Conservation (phyloP, 2,797 vertebrate genomes). For the Zalophus californianus region DNA sequence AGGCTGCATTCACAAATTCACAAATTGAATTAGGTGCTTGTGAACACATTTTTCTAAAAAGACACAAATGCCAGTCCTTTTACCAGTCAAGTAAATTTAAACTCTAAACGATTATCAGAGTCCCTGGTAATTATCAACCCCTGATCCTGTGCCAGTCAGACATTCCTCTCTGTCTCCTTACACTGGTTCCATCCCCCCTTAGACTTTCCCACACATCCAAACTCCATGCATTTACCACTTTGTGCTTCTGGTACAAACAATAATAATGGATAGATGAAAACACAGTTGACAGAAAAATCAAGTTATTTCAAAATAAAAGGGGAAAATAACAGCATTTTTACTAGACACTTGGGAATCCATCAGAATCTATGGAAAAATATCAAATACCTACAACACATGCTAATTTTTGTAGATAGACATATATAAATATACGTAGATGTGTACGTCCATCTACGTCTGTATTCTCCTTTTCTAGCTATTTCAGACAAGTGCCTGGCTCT, state of each 20-base stretch:
- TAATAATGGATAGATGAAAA: background rate
- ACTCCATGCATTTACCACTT: background rate
- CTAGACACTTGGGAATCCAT: background rate
- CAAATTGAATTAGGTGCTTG: background rate
- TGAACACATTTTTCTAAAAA: slow-evolving; percentile 35
- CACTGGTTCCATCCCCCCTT: background rate
- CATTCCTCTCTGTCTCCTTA: background rate
- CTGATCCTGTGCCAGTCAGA: background rate
- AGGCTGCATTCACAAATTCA: background rate
- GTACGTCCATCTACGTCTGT: background rate
- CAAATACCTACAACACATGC: background rate
- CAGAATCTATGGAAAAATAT: slow-evolving; percentile 54
- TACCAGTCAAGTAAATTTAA: background rate
- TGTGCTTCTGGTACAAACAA: background rate
- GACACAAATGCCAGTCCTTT: background rate
- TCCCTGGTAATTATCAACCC: background rate
- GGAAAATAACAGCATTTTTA: slow-evolving; percentile 21
- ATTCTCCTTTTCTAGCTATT: background rate
- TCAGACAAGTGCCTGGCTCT: background rate
- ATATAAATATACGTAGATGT: background rate
- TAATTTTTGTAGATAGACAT: background rate
- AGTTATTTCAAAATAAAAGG: background rate
- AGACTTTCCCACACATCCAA: background rate
- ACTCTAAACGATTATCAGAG: background rate
- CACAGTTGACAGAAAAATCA: background rate